Evolutionary conservation across 2,797 vertebrate genomes (phyloP).

Genomic region (Pteropus rufus): DNA sequence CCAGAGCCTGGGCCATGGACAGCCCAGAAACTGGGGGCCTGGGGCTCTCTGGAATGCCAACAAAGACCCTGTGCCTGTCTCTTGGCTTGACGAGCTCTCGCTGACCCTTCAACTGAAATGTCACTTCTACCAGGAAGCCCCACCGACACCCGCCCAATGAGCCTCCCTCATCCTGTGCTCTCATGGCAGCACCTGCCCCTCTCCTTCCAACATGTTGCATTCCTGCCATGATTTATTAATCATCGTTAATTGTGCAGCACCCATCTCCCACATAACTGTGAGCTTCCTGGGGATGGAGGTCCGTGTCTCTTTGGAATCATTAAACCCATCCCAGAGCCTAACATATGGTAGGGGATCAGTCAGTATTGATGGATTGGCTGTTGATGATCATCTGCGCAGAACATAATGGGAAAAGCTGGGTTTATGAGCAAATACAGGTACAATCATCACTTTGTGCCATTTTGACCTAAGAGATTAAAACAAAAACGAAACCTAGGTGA

Average conservation of each 20-base stretch:
- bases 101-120: background rate
- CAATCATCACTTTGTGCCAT: background rate
- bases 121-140: background rate
- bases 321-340: background rate
- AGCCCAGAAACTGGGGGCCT: background rate
- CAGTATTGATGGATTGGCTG: no score
- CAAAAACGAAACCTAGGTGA: background rate
- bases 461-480: background rate
- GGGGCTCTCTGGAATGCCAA: background rate
- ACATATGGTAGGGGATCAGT: rapidly evolving
- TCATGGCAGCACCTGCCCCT: background rate
- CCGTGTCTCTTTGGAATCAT: background rate
- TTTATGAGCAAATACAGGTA: background rate
- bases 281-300: background rate
- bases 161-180: rapidly evolving
- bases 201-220: background rate
- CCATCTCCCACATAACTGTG: rapidly evolving
- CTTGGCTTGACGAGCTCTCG: background rate
- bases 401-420: background rate
- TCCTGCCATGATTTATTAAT: background rate
- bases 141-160: no score
- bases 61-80: background rate
- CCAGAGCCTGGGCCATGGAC: background rate
- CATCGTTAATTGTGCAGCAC: background rate
- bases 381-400: background rate